Evolutionary conservation across 2,888 invertebrate species (phyloP).

Genomic region (Rhamnusium bicolor): DNA sequence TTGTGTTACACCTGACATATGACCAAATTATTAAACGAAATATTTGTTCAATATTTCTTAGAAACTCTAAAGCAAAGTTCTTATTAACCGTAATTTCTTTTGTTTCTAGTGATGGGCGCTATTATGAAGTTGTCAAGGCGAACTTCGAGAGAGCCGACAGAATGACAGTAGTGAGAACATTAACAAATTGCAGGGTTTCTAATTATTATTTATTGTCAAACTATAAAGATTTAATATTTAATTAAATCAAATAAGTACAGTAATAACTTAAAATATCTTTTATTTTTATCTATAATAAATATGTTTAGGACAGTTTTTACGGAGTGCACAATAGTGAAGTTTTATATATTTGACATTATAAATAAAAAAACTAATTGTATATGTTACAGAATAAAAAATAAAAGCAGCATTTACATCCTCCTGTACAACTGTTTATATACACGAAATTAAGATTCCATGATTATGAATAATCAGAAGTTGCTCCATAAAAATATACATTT

Average conservation of each 20-base stretch:
- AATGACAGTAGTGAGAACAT: conserved; percentile 95
- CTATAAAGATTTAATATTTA: conserved; percentile 97
- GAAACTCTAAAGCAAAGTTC: no score
- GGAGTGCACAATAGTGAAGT: conserved; percentile 34
- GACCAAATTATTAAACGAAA: no score
- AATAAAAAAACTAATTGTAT: conserved; percentile 29
- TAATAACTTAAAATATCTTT: conserved; percentile 42
- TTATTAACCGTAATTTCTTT: not conserved
- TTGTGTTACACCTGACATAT: no score
- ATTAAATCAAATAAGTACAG: conserved; percentile 67
- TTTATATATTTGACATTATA: conserved; percentile 12
- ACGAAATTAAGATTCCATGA: conserved; percentile 20
- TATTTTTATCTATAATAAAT: conserved; percentile 45
- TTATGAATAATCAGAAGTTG: conserved; percentile 1
- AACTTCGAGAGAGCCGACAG: conserved; percentile 99
- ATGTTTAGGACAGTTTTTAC: conserved; percentile 29
- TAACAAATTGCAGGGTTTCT: conserved; percentile 96
- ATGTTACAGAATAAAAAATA: conserved; percentile 24
- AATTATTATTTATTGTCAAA: conserved; percentile 93
- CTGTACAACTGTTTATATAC: conserved; percentile 38
- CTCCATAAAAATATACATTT: conserved; percentile 16
- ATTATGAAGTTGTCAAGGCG: conserved; percentile 99
- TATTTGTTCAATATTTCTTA: no score
- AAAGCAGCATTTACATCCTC: conserved; percentile 28
- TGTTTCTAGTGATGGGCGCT: conserved; percentile 91